phyloP scores from a whole-genome alignment of 2,888 invertebrate species.

The Osmoderma eremita region DNA sequence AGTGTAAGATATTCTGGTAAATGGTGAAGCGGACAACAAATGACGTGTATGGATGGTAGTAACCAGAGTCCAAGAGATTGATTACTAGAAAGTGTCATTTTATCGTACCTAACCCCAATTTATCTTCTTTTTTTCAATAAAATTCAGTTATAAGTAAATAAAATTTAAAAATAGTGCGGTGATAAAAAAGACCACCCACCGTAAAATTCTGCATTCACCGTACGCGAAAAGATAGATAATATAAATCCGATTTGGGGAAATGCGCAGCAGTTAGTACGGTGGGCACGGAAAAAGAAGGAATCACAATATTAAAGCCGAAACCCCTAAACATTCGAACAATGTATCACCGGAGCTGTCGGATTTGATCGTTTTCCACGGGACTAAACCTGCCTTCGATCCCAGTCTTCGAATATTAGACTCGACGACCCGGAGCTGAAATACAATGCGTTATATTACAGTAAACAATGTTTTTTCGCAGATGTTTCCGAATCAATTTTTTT shows the following conservation, averaged over 20 bases:
- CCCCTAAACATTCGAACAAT: constrained; percentile 33
- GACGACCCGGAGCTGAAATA: constrained; percentile 2
- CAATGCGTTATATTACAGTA: background rate
- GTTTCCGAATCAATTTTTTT: background rate
- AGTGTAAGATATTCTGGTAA: too few relatives aligned
- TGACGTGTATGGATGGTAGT: too few relatives aligned
- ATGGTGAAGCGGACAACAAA: too few relatives aligned
- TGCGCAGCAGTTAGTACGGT: background rate
- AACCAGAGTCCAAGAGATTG: too few relatives aligned
- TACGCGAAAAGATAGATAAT: background rate
- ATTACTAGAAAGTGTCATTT: too few relatives aligned
- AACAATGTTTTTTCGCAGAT: constrained; percentile 5
- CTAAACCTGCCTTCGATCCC: constrained; percentile 3
- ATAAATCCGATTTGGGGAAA: constrained; percentile 12
- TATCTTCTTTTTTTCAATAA: too few relatives aligned
- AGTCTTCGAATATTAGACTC: constrained; percentile 7
- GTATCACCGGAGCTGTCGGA: constrained; percentile 41
- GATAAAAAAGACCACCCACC: background rate
- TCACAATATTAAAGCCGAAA: background rate
- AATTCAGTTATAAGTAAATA: too few relatives aligned
- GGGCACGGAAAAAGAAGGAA: background rate
- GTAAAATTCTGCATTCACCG: background rate
- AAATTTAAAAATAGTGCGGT: background rate
- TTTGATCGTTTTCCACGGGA: constrained; percentile 42
- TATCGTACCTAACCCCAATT: too few relatives aligned